phyloP scores from a whole-genome alignment of 2,888 invertebrate species.

The Cryptosula pallasiana region DNA sequence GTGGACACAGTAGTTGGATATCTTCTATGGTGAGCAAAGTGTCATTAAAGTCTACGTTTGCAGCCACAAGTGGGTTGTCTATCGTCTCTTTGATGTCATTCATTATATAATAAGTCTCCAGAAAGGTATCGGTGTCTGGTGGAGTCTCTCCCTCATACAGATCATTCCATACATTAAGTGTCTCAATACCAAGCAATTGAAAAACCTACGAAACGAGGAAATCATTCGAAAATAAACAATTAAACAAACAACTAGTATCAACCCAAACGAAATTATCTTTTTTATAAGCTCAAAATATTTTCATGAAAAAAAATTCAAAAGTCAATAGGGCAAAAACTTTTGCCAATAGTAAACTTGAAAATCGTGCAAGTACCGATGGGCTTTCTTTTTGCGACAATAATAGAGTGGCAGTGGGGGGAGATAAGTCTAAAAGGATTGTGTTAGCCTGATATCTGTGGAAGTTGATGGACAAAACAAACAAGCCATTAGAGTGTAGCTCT shows the following conservation, averaged over 20 bases:
- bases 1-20: not conserved
- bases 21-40: conserved; percentile 1
- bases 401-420: not conserved
- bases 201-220: no score
- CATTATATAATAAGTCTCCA: not conserved
- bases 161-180: conserved; percentile 1
- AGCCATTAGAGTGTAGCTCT: not conserved
- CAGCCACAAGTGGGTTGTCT: not conserved
- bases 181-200: not conserved
- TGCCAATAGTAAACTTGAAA: no score
- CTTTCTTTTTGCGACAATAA: not conserved
- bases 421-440: not conserved
- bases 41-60: not conserved
- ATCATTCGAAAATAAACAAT: no score
- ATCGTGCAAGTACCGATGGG: no score
- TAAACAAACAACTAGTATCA: no score
- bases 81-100: not conserved
- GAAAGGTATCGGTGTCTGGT: not conserved
- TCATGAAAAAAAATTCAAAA: no score
- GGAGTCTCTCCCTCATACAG: conserved; percentile 1
- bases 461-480: not conserved
- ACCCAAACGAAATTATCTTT: no score
- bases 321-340: no score
- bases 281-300: no score
- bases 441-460: not conserved